Percentiles rank a stretch among this genome's conserved stretches.
Evolutionary conservation across 2,888 invertebrate species (phyloP).

Genomic region (Drosophila kambysellisi): DNA sequence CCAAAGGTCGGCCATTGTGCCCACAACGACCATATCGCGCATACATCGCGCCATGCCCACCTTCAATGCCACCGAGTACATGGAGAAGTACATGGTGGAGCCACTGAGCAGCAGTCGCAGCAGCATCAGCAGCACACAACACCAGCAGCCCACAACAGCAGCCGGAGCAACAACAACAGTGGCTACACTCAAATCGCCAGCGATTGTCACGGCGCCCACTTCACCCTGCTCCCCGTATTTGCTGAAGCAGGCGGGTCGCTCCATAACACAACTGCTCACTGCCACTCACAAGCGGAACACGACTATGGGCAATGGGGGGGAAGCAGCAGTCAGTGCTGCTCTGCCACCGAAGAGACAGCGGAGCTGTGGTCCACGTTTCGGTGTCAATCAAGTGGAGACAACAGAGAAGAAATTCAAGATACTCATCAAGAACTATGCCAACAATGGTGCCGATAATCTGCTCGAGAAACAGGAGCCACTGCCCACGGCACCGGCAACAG

Average conservation of each 20-base stretch:
- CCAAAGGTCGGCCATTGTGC: slow-evolving; percentile 64
- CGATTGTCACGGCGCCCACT: slow-evolving; percentile 19
- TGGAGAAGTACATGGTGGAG: slow-evolving; percentile 78
- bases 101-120: slow-evolving; percentile 72
- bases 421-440: slow-evolving; percentile 69
- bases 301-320: slow-evolving; percentile 19
- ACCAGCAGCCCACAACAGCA: slow-evolving; percentile 14
- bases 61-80: slow-evolving; percentile 83
- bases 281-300: slow-evolving; percentile 58
- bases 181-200: slow-evolving; percentile 30
- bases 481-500: slow-evolving; percentile 42
- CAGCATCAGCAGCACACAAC: slow-evolving; percentile 58
- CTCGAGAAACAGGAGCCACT: slow-evolving; percentile 48
- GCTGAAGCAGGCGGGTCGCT: slow-evolving; percentile 70
- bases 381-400: slow-evolving; percentile 37
- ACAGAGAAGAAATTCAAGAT: slow-evolving; percentile 70
- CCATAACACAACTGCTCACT: slow-evolving; percentile 68
- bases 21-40: slow-evolving; percentile 68
- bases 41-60: slow-evolving; percentile 83
- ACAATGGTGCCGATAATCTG: slow-evolving; percentile 38
- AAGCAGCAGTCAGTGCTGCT: slow-evolving; percentile 28
- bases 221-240: slow-evolving; percentile 66
- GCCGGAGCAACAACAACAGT: background rate
- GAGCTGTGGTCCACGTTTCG: slow-evolving; percentile 81
- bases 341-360: slow-evolving; percentile 74